These are phyloP conservation scores for Oxyruncus cristatus DNA, from an alignment of 2,113 vertebrate species.

Conservation along the genomic window DNA sequence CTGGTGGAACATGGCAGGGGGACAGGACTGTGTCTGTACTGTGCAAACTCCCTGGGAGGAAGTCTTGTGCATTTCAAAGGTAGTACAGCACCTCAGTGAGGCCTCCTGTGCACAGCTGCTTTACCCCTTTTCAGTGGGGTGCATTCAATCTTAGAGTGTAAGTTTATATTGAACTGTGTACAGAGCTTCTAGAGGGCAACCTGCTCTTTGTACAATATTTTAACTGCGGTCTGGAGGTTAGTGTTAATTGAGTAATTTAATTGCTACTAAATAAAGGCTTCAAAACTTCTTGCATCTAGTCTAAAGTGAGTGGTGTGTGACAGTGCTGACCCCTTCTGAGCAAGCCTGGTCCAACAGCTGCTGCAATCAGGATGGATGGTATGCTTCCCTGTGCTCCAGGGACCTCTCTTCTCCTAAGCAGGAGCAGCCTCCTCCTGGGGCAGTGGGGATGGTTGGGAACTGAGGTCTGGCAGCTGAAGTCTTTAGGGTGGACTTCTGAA, in stretches of 20 bases:
- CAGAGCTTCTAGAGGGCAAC: constrained; percentile 45
- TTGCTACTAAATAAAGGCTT: constrained; percentile 82
- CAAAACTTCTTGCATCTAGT: constrained; percentile 42
- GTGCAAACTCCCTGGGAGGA: constrained; percentile 19
- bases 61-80: constrained; percentile 59
- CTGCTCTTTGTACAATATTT: constrained; percentile 71
- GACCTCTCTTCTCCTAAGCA: neutral
- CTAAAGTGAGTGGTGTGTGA: neutral
- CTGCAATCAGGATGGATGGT: fast-evolving
- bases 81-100: constrained; percentile 57
- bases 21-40: constrained; percentile 35
- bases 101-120: constrained; percentile 71
- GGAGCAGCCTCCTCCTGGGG: neutral
- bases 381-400: neutral
- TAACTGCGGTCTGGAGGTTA: constrained; percentile 72
- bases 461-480: neutral
- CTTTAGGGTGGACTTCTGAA: neutral
- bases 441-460: neutral
- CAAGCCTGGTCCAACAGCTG: neutral
- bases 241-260: constrained; percentile 72
- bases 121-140: constrained; percentile 75
- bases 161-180: constrained; percentile 64
- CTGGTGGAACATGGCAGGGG: neutral
- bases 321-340: neutral
- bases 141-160: constrained; percentile 49